Conservation (phyloP, 92 coral and sea anemone species). For the Zoanthus solanderi region DNA sequence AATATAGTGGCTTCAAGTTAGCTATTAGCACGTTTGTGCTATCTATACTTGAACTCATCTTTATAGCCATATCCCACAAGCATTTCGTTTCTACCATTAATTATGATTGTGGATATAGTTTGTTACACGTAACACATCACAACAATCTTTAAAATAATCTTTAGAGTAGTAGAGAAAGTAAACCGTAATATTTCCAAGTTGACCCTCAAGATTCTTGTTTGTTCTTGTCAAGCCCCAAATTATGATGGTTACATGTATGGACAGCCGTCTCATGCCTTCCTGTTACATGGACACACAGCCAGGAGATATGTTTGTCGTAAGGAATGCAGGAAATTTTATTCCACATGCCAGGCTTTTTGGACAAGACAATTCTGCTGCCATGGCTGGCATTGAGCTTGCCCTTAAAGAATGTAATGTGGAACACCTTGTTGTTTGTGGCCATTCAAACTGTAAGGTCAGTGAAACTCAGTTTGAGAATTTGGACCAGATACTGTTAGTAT, state of each 20-base stretch:
- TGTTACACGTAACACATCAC: too few relatives aligned
- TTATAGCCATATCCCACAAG: too few relatives aligned
- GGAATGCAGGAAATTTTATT: conserved; percentile 83
- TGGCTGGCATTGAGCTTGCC: conserved; percentile 83
- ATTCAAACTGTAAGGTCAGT: conserved; percentile 87
- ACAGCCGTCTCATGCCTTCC: conserved; percentile 79
- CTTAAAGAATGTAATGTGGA: conserved; percentile 63
- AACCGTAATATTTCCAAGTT: too few relatives aligned
- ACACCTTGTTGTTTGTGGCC: conserved; percentile 87
- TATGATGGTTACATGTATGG: conserved; percentile 78
- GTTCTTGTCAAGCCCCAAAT: conserved; percentile 67
- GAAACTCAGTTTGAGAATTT: neutral
- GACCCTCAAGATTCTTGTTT: neutral
- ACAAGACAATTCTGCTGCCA: conserved; percentile 57
- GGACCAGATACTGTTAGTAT: too few relatives aligned
- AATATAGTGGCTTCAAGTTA: too few relatives aligned
- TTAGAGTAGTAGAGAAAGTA: too few relatives aligned
- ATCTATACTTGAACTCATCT: too few relatives aligned
- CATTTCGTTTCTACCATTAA: too few relatives aligned
- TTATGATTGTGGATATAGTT: too few relatives aligned
- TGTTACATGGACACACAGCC: conserved; percentile 70
- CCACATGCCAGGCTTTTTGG: conserved; percentile 86
- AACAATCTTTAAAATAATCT: too few relatives aligned
- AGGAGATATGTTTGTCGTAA: conserved; percentile 86
- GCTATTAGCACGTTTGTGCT: too few relatives aligned